Evolutionary conservation across 2,888 invertebrate species (phyloP).

Genomic region (Temnothorax unifasciatus): DNA sequence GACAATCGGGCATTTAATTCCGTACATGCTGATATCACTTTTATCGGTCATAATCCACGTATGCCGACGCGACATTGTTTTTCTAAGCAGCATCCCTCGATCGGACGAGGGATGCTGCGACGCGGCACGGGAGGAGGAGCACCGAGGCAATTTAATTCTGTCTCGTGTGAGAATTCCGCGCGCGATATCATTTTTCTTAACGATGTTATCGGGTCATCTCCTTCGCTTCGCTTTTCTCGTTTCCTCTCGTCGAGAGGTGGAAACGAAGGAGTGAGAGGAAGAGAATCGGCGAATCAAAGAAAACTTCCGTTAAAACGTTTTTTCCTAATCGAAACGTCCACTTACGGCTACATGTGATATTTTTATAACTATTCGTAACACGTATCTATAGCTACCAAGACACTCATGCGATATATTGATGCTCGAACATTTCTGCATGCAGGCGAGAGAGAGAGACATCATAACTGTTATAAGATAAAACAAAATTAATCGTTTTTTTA

Average conservation of each 20-base stretch:
- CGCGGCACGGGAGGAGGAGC: slow-evolving; percentile 58
- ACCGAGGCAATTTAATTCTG: slow-evolving; percentile 51
- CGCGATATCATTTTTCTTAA: slow-evolving; percentile 31
- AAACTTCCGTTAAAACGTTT: slow-evolving; percentile 5
- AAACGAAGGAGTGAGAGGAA: slow-evolving; percentile 26
- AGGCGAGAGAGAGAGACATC: slow-evolving; percentile 57
- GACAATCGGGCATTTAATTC: slow-evolving; percentile 60
- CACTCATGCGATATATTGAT: slow-evolving; percentile 52
- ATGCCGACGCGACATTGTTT: slow-evolving; percentile 31
- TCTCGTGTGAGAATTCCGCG: slow-evolving; percentile 55
- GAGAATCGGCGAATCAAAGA: slow-evolving; percentile 24
- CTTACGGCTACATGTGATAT: slow-evolving; percentile 28
- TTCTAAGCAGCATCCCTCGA: slow-evolving; percentile 36
- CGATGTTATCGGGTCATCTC: slow-evolving; percentile 19
- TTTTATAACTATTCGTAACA: slow-evolving; percentile 35
- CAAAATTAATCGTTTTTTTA: slow-evolving; percentile 5
- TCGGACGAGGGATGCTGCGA: not conserved
- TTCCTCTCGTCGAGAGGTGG: not conserved
- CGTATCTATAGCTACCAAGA: slow-evolving; percentile 29
- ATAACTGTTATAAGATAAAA: slow-evolving; percentile 2
- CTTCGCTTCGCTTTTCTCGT: slow-evolving; percentile 29
- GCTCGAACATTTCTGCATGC: slow-evolving; percentile 52
- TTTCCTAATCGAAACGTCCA: slow-evolving; percentile 24
- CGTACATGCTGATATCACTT: slow-evolving; percentile 61
- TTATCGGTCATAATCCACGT: slow-evolving; percentile 17